Conservation (phyloP, 2,113 vertebrate species). For the Lepisosteus osseus region DNA sequence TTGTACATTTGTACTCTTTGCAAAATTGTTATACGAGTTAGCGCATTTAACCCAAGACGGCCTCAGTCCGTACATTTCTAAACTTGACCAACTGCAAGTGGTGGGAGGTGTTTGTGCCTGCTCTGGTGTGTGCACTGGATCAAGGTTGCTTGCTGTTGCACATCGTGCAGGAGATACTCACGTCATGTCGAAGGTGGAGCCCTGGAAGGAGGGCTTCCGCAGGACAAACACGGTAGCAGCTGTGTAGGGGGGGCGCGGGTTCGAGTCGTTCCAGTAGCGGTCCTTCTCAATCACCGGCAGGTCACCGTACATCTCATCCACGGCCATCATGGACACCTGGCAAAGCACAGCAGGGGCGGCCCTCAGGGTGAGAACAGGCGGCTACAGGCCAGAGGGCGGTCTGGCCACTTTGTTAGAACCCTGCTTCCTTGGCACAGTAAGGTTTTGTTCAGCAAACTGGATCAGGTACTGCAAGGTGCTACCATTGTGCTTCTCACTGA, state of each 20-base stretch:
- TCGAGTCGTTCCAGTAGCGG: slow-evolving; percentile 81
- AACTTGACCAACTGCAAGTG: no score
- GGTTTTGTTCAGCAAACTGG: no score
- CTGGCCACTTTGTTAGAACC: no score
- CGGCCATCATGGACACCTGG: slow-evolving; percentile 87
- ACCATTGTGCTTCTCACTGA: no score
- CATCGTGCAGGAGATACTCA: slow-evolving; percentile 50
- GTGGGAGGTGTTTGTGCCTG: neutral
- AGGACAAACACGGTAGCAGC: slow-evolving; percentile 77
- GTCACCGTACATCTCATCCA: slow-evolving; percentile 88
- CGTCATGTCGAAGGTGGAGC: slow-evolving; percentile 88
- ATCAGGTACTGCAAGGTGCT: no score
- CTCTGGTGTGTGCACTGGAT: neutral
- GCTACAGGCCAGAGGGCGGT: no score
- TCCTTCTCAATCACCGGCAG: slow-evolving; percentile 80
- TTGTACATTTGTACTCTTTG: no score
- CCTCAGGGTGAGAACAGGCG: no score
- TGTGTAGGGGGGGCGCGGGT: slow-evolving; percentile 83
- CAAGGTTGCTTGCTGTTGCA: neutral
- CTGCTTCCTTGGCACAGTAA: no score
- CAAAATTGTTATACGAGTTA: no score
- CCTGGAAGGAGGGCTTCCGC: slow-evolving; percentile 83
- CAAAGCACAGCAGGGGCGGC: neutral
- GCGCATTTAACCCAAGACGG: no score
- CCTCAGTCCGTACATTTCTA: no score